These are phyloP conservation scores for Cydia pomonella DNA, from an alignment of 1,140 invertebrate genomes.

Conservation along the genomic window DNA sequence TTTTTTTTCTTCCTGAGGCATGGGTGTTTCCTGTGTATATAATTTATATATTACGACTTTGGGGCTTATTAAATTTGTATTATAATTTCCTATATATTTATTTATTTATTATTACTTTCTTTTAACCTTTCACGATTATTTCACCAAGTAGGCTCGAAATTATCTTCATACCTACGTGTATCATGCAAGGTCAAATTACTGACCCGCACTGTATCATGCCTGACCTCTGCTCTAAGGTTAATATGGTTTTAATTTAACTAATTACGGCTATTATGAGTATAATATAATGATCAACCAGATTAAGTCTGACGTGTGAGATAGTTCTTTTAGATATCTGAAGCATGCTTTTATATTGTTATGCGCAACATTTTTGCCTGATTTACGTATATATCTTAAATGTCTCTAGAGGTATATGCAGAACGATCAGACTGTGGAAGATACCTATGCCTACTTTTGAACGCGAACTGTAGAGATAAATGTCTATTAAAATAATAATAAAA, in stretches of 20 bases:
- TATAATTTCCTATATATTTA: too few species aligned
- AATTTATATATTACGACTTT: too few species aligned
- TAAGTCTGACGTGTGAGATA: constrained; percentile 12
- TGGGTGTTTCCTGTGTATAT: too few species aligned
- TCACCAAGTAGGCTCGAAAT: not conserved
- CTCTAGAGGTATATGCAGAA: too few species aligned
- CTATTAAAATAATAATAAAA: too few species aligned
- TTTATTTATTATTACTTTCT: not conserved
- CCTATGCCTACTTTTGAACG: too few species aligned
- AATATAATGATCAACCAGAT: constrained; percentile 8
- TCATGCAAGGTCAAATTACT: not conserved
- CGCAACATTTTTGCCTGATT: not conserved
- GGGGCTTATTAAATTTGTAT: too few species aligned
- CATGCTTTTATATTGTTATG: not conserved
- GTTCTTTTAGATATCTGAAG: not conserved
- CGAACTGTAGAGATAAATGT: too few species aligned
- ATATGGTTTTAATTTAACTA: constrained; percentile 21
- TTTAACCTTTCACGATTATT: not conserved
- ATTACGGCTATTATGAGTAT: constrained; percentile 19
- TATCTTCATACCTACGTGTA: not conserved
- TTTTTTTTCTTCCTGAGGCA: too few species aligned
- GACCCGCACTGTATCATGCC: constrained; percentile 16
- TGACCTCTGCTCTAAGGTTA: constrained; percentile 20
- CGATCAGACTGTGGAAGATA: too few species aligned
- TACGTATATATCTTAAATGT: too few species aligned